Percentiles rank a stretch among this genome's conserved stretches.
These are phyloP conservation scores for Ceratotherium simum DNA, from an alignment of 2,113 vertebrate species.

Conservation along the genomic window DNA sequence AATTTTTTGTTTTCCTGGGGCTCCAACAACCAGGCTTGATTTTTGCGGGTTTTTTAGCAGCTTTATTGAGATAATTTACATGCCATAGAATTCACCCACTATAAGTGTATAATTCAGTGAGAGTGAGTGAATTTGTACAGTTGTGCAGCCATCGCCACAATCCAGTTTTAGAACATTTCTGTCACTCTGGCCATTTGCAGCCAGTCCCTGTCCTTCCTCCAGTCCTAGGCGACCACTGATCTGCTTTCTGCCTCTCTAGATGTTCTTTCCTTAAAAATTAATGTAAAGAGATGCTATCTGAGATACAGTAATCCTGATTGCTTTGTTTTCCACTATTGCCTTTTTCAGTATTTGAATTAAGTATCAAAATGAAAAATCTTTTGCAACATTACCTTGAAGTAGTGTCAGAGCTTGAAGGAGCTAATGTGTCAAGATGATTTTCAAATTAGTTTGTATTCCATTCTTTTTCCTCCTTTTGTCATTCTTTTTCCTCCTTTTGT, in stretches of 20 bases:
- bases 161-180: background rate
- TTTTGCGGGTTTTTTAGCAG: background rate
- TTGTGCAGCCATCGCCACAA: background rate
- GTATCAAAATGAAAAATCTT: constrained; percentile 44
- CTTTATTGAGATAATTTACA: constrained; percentile 3
- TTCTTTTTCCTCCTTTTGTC: background rate
- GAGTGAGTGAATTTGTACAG: background rate
- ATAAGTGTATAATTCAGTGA: background rate
- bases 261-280: background rate
- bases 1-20: background rate
- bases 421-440: background rate
- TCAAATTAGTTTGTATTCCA: background rate
- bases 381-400: constrained; percentile 6
- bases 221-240: background rate
- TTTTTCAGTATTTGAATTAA: constrained; percentile 36
- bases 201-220: background rate
- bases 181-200: background rate
- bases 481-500: background rate
- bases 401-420: constrained; percentile 33
- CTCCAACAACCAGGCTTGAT: background rate
- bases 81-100: background rate
- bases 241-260: background rate
- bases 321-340: background rate
- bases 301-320: background rate
- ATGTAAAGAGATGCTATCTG: background rate